Conservation (phyloP, 2,113 vertebrate species). For the Percina caprodes region DNA sequence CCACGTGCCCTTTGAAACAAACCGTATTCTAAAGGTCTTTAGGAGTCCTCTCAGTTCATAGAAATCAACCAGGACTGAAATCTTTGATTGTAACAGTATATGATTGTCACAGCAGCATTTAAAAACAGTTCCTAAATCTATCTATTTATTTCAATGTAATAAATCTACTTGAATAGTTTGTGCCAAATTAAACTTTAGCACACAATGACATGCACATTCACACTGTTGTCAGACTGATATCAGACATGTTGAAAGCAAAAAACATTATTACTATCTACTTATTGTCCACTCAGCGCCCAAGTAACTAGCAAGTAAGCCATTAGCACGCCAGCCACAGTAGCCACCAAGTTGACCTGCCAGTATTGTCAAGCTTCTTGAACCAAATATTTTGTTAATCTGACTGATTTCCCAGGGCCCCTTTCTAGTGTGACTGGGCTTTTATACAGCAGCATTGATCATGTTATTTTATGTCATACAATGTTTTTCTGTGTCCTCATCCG, state of each 20-base stretch:
- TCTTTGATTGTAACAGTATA: too few relatives aligned
- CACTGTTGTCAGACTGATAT: background rate
- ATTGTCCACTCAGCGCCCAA: background rate
- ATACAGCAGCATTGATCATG: background rate
- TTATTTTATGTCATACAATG: background rate
- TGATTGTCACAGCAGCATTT: background rate
- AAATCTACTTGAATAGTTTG: too few relatives aligned
- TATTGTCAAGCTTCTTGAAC: too few relatives aligned
- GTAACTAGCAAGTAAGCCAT: background rate
- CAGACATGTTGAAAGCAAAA: too few relatives aligned
- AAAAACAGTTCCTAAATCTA: background rate
- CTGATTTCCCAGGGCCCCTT: background rate
- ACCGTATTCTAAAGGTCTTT: background rate
- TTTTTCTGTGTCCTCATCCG: conserved; percentile 36
- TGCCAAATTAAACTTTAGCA: too few relatives aligned
- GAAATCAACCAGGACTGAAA: background rate
- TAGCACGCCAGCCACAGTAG: background rate
- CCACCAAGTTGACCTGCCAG: too few relatives aligned
- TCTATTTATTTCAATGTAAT: background rate
- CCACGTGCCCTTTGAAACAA: background rate
- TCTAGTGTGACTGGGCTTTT: background rate
- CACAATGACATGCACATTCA: background rate
- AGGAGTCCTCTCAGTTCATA: background rate
- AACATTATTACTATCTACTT: too few relatives aligned
- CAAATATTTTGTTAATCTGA: background rate